Percentiles rank a stretch among this genome's conserved stretches.
Evolutionary conservation across 30 jellyfish, hydroid and myxozoan genomes (phyloP).

Genomic region (Cassiopea xamachana): DNA sequence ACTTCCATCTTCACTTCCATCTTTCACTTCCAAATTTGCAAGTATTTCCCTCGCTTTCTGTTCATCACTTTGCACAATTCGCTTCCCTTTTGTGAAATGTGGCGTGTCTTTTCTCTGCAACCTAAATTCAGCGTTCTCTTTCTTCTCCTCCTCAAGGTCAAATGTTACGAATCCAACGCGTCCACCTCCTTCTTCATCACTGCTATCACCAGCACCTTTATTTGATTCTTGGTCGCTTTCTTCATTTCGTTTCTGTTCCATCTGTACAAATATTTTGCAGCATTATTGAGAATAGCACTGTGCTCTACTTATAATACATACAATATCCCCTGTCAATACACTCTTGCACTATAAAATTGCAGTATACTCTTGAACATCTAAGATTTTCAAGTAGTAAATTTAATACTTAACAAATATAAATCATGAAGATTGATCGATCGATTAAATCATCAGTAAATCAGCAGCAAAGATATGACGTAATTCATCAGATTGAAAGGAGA

Average conservation of each 20-base stretch:
- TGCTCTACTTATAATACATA: too few species aligned
- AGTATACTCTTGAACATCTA: too few species aligned
- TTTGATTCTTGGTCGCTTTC: slow-evolving; percentile 34
- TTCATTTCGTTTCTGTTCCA: slow-evolving; percentile 5
- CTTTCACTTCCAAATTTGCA: slow-evolving; percentile 52
- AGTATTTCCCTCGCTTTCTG: slow-evolving; percentile 74
- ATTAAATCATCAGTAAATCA: neutral
- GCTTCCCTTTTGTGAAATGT: slow-evolving; percentile 90
- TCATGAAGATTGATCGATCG: neutral
- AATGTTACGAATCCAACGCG: slow-evolving; percentile 72
- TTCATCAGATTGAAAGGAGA: too few species aligned
- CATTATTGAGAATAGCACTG: too few species aligned
- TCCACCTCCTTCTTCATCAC: slow-evolving; percentile 55
- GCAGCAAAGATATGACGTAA: too few species aligned
- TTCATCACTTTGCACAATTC: slow-evolving; percentile 87
- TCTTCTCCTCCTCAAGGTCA: slow-evolving; percentile 50
- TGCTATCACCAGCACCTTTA: slow-evolving; percentile 40
- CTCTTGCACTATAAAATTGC: too few species aligned
- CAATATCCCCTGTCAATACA: too few species aligned
- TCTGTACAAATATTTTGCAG: neutral
- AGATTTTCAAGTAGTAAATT: neutral
- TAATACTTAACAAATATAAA: neutral
- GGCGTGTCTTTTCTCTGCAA: slow-evolving; percentile 94
- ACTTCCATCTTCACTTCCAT: slow-evolving; percentile 27
- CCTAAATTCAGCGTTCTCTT: slow-evolving; percentile 40